A percentile compares a stretch with the other conserved stretches of the same genome.
phyloP scores from a whole-genome alignment of 2,113 vertebrate species.

The Megaceryle maxima region DNA sequence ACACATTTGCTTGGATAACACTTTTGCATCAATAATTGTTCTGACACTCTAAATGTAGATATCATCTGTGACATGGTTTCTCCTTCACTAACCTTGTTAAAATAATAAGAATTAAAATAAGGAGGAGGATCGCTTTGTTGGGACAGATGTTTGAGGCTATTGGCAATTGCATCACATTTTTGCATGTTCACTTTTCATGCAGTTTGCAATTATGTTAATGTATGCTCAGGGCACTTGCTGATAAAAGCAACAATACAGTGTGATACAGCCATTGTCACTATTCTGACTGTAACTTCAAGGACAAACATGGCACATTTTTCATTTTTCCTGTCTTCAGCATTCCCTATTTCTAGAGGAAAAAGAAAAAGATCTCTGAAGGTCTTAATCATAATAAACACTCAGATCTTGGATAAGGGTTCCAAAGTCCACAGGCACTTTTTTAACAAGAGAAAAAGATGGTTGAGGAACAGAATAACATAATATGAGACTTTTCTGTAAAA shows the following conservation, averaged over 20 bases:
- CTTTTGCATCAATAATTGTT: constrained; percentile 56
- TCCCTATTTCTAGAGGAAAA: constrained; percentile 7
- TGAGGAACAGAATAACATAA: not conserved
- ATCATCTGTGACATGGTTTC: constrained; percentile 64
- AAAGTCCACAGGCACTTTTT: not conserved
- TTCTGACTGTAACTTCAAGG: constrained; percentile 60
- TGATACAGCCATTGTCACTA: constrained; percentile 62
- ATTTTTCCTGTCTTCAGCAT: constrained; percentile 29
- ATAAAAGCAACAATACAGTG: constrained; percentile 69
- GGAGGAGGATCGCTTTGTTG: constrained; percentile 60
- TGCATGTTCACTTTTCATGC: constrained; percentile 64
- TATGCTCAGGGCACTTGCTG: constrained; percentile 70
- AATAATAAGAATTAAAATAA: constrained; percentile 66
- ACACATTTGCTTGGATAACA: constrained; percentile 37
- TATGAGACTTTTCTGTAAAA: not conserved
- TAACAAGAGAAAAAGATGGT: not conserved
- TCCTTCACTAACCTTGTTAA: constrained; percentile 68
- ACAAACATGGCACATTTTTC: constrained; percentile 50
- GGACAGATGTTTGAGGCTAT: constrained; percentile 70
- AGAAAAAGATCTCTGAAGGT: not conserved
- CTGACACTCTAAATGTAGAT: constrained; percentile 62
- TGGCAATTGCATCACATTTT: constrained; percentile 66
- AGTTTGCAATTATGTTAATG: constrained; percentile 73
- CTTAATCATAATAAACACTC: not conserved
- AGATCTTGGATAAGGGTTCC: not conserved